A percentile compares a stretch with the other conserved stretches of the same genome.
phyloP scores from a whole-genome alignment of 1,140 invertebrate genomes.

The Drosophila subpulchrella region DNA sequence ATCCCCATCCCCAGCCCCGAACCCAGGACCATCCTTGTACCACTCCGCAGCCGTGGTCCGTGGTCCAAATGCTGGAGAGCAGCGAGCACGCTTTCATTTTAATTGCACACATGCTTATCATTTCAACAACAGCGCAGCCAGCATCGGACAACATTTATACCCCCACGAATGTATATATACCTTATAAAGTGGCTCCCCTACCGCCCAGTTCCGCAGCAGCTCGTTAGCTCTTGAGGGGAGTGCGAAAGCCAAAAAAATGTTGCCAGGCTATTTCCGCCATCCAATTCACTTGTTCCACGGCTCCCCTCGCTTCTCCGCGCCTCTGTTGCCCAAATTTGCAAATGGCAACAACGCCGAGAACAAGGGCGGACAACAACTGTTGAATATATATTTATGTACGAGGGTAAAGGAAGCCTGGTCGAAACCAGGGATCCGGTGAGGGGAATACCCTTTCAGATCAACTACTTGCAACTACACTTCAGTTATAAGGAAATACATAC shows the following conservation, averaged over 20 bases:
- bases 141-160: conserved; percentile 29
- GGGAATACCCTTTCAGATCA: background rate
- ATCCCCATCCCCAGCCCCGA: background rate
- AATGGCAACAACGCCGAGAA: conserved; percentile 37
- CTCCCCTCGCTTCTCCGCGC: background rate
- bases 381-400: conserved; percentile 55
- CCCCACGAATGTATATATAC: conserved; percentile 20
- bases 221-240: conserved; percentile 61
- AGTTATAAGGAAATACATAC: too few species aligned
- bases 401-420: background rate
- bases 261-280: conserved; percentile 57
- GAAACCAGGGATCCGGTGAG: background rate
- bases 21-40: conserved; percentile 4
- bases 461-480: background rate
- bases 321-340: conserved; percentile 57
- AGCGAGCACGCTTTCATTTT: conserved; percentile 77
- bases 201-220: conserved; percentile 30
- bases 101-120: conserved; percentile 83
- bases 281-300: conserved; percentile 63
- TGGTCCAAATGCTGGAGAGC: conserved; percentile 49
- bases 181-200: conserved; percentile 8
- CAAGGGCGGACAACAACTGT: conserved; percentile 63
- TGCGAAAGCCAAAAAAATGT: conserved; percentile 49
- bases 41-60: conserved; percentile 48
- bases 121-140: conserved; percentile 68